Base-by-base conservation (phyloP, 2,797 vertebrate genomes). In the Gadopsis bispinosus region DNA sequence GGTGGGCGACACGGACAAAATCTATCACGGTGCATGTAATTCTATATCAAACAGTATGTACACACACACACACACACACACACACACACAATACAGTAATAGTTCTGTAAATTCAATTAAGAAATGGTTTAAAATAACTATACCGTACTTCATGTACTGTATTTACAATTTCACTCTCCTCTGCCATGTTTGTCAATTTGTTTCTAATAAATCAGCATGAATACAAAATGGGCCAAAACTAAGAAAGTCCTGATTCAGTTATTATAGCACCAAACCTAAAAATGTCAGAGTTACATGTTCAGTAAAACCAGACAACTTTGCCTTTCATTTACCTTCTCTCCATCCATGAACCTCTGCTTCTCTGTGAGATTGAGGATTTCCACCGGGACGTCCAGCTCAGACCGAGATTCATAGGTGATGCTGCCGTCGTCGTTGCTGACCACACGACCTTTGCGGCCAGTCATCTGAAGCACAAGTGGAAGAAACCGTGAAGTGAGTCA, bases 291-390 rank as follows among this genome's bases (percentile, higher is more conserved):
- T 48, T 4, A 7, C 20, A n/a, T 2, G 20, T 61, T 11, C 4
- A 2, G 16, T n/a, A 51, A 12, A n/a, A 51, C 20, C 13, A 11
- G 16, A 19, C 2, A 7, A 26, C 14, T 14, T n/a, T 16, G 20
- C 0, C 6, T 35, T 26, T 26, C 2, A n/a, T 69, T 47, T 91
- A 99, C 98, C 97, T 99, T 99, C 79, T 99, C 97, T 91, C 98
- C 98, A 79, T 98, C 97, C 98, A 99, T 99, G 91, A 99, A 99
- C 77, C 98, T 95, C 79, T 99, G 98, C 88, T 99, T 99, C 77
- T 99, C 98, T 0, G 98, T 99, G 72, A 99, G 97, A 75, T 99
- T 99, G 22, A 99, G 95, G 90, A 99, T 99, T 85, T 99, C 98
- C 41, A 99, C 98, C 0, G 98, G 98, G 50, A 99, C 98, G 1